Conservation (phyloP, 2,888 invertebrate genomes). For the Drosophila merina region DNA sequence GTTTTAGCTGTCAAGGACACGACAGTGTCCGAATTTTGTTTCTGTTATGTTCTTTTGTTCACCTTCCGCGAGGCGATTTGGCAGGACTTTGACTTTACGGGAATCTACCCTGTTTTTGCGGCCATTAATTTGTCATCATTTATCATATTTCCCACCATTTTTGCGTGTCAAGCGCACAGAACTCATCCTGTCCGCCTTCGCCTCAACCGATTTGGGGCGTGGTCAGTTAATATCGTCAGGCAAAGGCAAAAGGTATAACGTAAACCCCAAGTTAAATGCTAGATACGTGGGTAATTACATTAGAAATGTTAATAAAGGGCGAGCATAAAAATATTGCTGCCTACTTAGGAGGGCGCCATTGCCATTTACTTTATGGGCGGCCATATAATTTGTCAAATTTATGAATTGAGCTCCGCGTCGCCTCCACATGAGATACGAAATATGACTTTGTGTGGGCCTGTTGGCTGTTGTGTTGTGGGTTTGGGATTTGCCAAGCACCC, state of each 20-base stretch:
- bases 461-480: neutral
- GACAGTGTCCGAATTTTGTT: conserved; percentile 10
- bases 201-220: conserved; percentile 26
- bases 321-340: conserved; percentile 60
- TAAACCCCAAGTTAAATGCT: conserved; percentile 58
- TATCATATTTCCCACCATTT: conserved; percentile 67
- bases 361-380: conserved; percentile 44
- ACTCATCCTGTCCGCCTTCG: conserved; percentile 34
- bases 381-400: conserved; percentile 55
- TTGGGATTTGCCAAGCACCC: conserved; percentile 5
- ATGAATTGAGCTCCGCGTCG: conserved; percentile 42
- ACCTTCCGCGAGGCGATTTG: conserved; percentile 25
- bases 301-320: conserved; percentile 68
- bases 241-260: neutral
- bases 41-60: conserved; percentile 13
- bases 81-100: conserved; percentile 31
- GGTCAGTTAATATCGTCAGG: conserved; percentile 35
- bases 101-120: conserved; percentile 54
- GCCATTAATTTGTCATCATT: conserved; percentile 71
- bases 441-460: conserved; percentile 1
- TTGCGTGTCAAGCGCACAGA: conserved; percentile 58
- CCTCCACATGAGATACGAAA: conserved; percentile 27
- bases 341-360: conserved; percentile 40
- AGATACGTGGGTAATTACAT: conserved; percentile 74
- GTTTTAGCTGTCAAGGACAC: conserved; percentile 56